Evolutionary conservation across 2,888 invertebrate species (phyloP).

Genomic region (Mechanitis mazaeus): DNA sequence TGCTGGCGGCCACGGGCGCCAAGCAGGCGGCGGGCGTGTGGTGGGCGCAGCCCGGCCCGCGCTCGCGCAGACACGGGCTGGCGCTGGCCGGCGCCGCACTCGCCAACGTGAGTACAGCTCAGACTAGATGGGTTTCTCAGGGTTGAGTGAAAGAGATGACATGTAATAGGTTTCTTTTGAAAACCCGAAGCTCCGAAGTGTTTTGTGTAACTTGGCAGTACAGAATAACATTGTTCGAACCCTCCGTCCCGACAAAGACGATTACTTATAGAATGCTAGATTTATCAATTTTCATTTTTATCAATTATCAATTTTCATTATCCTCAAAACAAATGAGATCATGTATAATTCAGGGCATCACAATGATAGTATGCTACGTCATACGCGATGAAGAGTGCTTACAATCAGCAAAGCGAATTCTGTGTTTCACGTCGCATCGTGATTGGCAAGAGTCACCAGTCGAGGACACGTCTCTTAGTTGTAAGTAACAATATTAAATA

Average conservation of each 20-base stretch:
- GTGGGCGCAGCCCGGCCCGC: slow-evolving; percentile 62
- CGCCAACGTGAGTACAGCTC: slow-evolving; percentile 42
- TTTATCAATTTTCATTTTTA: too few species aligned
- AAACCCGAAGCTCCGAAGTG: too few species aligned
- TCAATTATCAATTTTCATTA: too few species aligned
- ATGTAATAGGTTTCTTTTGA: too few species aligned
- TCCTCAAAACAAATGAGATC: not conserved
- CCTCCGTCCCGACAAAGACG: too few species aligned
- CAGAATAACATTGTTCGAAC: too few species aligned
- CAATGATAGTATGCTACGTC: slow-evolving; percentile 78
- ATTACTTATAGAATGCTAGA: too few species aligned
- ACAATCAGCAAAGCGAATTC: slow-evolving; percentile 55
- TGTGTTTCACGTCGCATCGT: slow-evolving; percentile 51
- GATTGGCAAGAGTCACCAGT: slow-evolving; percentile 74
- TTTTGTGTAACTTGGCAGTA: too few species aligned
- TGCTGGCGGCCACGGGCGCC: slow-evolving; percentile 53
- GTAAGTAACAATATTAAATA: slow-evolving; percentile 56
- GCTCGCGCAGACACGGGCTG: slow-evolving; percentile 45
- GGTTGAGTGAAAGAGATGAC: too few species aligned
- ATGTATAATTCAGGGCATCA: slow-evolving; percentile 65
- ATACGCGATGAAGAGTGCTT: slow-evolving; percentile 76
- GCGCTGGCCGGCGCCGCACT: slow-evolving; percentile 56
- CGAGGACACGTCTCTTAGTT: slow-evolving; percentile 77
- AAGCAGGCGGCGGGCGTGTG: slow-evolving; percentile 60
- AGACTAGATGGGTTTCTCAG: too few species aligned